Base-by-base conservation (phyloP, 2,113 vertebrate species). In the Tringa solitaria region DNA sequence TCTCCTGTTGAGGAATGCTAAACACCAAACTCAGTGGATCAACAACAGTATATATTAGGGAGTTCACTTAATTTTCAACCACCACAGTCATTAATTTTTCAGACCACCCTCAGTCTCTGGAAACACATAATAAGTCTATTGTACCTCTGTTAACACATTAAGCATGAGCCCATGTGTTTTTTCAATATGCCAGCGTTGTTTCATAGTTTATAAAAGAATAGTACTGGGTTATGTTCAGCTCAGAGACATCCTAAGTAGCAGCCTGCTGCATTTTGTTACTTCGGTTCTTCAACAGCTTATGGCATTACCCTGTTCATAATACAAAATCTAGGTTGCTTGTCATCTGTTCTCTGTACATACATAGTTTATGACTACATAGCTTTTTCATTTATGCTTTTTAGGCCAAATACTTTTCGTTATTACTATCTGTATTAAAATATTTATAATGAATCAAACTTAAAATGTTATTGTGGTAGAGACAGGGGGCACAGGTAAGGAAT, bases 101-200 rank as follows among this genome's bases (percentile, higher is more conserved):
- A 96, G 98, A 98, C 98, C 98, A 98, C 98, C 98, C 98, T 97
- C 95, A 93, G 98, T 97, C 96, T 96, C 96, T 95, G 97, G 98
- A 98, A 98, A 95, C 43, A 80, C 93, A 97, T 97, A 95, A 87
- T 95, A 74, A 95, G 95, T 93, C 96, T 95, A 93, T 96, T 97
- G 95, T 81, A 96, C 96, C 96, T 96, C 92, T 78, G 97, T 89
- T 91, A 97, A 92, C 86, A 87, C 89, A 94, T 92, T 96, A 90
- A 95, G 95, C 90, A 89, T 94, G 96, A 97, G 97, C 96, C 95
- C 87, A 97, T 97, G 95, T 87, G 70, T 96, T 96, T 97, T 95
- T 96, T 80, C 60, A 94, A 89, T 91, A 93, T 97, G 97, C 97
- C 97, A 97, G 39, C 14, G 54, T 96, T 94, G 94, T 46, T 60